Evolutionary conservation across 2,113 vertebrate species (phyloP), one percentile per base, ranked within the genome.

Genomic region (Sinocyclocheilus grahami): DNA sequence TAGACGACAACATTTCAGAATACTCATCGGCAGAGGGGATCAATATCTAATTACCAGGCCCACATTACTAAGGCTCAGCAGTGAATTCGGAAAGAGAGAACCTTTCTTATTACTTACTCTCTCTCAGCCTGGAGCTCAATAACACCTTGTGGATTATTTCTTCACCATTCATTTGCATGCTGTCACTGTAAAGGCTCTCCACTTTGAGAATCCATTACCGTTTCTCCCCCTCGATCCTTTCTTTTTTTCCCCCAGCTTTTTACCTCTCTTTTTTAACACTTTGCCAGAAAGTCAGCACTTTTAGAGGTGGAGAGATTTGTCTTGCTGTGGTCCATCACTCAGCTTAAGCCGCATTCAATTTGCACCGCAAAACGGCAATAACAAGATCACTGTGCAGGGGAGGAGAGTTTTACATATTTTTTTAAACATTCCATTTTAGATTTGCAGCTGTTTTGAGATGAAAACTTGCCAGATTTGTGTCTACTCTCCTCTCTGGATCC

Each of bases 41-140:
- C 96, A 90, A 97, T 97, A 97, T 93, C 93, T 95, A 96, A 97
- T 97, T 97, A 96, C 93, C 89, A 92, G 86, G 86, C 82, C 85
- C 91, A 91, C 92, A 94, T 94, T 93, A 91, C 78, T 91, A 55
- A 77, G 89, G 88, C 90, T 86, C 78, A 86, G 62, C 48, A 90
- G 88, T 87, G 89, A 81, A 90, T 91, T 91, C 39, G 69, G 33
- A 63, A 65, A 27, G 63, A 39, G 86, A 85, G 91, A 77, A 58
- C 82, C 79, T 88, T 89, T 91, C 86, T 63, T 93, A 85, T 83
- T 65, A 82, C 79, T 82, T 62, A 80, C 90, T 91, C 65, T 81
- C 89, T 86, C 75, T 62, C 76, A 84, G 89, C 88, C 84, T 48
- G 82, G 87, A 63, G 79, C 90, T 95, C 92, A 92, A 91, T 92